Percentiles rank a stretch among this genome's conserved stretches.
phyloP scores from a whole-genome alignment of 1,140 invertebrate species.

The Anagrus nilaparvatae region DNA sequence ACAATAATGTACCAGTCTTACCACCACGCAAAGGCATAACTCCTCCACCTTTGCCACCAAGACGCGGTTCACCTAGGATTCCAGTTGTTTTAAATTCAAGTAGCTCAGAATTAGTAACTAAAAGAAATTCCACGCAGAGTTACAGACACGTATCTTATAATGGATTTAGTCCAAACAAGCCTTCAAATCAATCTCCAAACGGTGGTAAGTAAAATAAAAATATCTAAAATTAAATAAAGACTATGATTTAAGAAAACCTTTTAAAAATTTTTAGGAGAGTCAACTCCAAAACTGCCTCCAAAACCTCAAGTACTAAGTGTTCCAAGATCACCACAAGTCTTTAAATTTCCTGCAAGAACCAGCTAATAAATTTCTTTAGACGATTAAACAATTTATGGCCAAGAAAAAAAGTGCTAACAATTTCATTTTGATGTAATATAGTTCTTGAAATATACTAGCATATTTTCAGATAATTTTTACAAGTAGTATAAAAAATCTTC shows the following conservation, averaged over 20 bases:
- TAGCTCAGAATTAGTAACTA: conserved; percentile 32
- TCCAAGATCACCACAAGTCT: conserved; percentile 36
- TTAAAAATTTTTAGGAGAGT: conserved; percentile 26
- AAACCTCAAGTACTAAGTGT: conserved; percentile 36
- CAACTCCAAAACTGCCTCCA: conserved; percentile 40
- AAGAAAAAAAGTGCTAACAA: conserved; percentile 14
- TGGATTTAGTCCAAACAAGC: conserved; percentile 37
- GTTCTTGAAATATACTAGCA: conserved; percentile 20
- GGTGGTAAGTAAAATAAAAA: too few relatives aligned
- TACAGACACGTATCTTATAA: conserved; percentile 40
- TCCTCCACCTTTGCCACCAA: conserved; percentile 51
- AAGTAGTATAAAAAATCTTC: conserved; percentile 10
- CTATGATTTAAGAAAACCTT: too few relatives aligned
- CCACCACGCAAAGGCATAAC: conserved; percentile 48
- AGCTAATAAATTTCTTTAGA: conserved; percentile 26
- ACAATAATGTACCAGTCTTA: conserved; percentile 49
- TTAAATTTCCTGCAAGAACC: conserved; percentile 35
- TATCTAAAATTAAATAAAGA: too few relatives aligned
- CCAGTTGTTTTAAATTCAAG: conserved; percentile 31
- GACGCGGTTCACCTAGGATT: conserved; percentile 41
- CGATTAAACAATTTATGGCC: neutral
- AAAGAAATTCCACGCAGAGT: conserved; percentile 39
- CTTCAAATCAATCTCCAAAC: conserved; percentile 36
- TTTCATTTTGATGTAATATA: conserved; percentile 11
- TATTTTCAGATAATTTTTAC: conserved; percentile 25